A percentile compares a stretch with the other conserved stretches of the same genome.
Conservation (phyloP, 2,113 vertebrate genomes). For the Thunnus thynnus region DNA sequence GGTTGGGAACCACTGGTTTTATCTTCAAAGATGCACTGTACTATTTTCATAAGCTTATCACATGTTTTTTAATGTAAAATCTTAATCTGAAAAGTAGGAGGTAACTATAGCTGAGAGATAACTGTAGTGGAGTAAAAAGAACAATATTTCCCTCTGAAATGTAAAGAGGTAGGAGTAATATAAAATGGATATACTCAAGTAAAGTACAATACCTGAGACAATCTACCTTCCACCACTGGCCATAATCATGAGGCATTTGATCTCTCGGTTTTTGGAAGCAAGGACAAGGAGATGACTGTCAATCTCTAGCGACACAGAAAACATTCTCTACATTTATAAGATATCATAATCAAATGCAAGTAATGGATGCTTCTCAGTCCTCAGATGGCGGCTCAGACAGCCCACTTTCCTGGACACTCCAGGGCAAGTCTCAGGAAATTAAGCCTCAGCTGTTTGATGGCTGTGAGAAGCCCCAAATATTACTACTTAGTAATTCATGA, state of each 20-base stretch:
- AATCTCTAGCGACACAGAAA: slow-evolving; percentile 7
- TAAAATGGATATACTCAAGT: too few species aligned
- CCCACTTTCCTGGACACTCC: slow-evolving; percentile 71
- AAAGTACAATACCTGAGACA: too few species aligned
- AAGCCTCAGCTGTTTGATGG: slow-evolving; percentile 79
- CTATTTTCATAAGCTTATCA: too few species aligned
- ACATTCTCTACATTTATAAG: neutral
- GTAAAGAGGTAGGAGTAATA: too few species aligned
- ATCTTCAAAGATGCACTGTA: too few species aligned
- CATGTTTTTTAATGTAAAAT: neutral
- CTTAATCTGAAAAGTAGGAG: too few species aligned
- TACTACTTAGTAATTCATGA: slow-evolving; percentile 80
- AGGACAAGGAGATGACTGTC: neutral
- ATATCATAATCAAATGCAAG: neutral
- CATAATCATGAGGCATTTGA: neutral
- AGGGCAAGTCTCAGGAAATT: slow-evolving; percentile 72
- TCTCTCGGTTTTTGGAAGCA: neutral
- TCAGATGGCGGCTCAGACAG: slow-evolving; percentile 64
- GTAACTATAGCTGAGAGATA: neutral
- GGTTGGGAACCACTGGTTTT: too few species aligned
- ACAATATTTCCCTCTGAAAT: neutral
- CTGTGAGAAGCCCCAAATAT: slow-evolving; percentile 75
- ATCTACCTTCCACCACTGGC: neutral
- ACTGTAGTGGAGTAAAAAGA: neutral
- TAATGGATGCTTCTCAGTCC: slow-evolving; percentile 38